Conservation (phyloP, 2,797 vertebrate species). For the Acanthurus lineatus region DNA sequence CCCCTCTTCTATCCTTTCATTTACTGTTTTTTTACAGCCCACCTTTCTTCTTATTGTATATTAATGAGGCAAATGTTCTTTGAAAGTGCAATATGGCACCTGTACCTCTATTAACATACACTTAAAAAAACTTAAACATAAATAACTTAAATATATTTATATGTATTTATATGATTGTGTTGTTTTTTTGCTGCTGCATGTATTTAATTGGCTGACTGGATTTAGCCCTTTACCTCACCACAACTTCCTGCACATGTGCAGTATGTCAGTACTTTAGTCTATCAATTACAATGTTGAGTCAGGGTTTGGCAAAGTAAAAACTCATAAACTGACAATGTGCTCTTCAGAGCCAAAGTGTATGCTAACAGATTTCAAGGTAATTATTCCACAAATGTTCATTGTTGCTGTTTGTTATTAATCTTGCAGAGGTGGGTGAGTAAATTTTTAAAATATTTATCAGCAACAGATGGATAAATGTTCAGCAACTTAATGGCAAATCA, state of each 20-base stretch:
- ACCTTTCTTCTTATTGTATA: slow-evolving; percentile 6
- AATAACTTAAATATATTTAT: not conserved
- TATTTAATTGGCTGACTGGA: not conserved
- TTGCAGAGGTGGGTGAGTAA: too few species aligned
- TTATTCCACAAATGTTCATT: not conserved
- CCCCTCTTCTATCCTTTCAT: not conserved
- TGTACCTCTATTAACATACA: slow-evolving; percentile 28
- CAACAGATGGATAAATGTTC: too few species aligned
- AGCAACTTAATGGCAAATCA: too few species aligned
- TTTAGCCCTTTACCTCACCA: slow-evolving; percentile 23
- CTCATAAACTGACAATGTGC: slow-evolving; percentile 7
- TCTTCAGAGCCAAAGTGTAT: not conserved
- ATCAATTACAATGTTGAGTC: slow-evolving; percentile 26
- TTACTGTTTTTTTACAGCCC: not conserved
- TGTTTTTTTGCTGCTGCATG: slow-evolving; percentile 35
- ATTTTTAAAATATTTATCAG: too few species aligned
- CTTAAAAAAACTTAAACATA: slow-evolving; percentile 54
- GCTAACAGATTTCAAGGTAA: not conserved
- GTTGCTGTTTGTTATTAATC: slow-evolving; percentile 14
- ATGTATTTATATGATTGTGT: too few species aligned
- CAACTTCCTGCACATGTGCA: not conserved
- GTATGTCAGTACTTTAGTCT: not conserved
- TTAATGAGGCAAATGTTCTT: slow-evolving; percentile 29
- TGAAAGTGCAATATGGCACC: not conserved
- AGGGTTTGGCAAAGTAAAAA: slow-evolving; percentile 24